Percentiles rank a stretch among this genome's conserved stretches.
Conservation (phyloP, 2,113 vertebrate genomes). For the Myotis brandtii region DNA sequence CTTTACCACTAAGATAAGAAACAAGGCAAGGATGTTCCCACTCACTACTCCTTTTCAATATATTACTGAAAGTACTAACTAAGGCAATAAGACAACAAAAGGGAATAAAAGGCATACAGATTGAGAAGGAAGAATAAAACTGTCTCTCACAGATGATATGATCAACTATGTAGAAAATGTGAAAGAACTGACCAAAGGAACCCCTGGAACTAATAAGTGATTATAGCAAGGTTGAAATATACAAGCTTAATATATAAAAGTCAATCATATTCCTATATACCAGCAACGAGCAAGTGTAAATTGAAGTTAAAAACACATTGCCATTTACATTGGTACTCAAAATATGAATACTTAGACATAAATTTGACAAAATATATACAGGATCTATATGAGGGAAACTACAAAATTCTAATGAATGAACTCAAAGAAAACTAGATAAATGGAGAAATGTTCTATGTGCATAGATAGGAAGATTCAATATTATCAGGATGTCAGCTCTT, state of each 20-base stretch:
- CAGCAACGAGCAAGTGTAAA: background rate
- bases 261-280: background rate
- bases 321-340: background rate
- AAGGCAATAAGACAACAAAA: background rate
- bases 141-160: background rate
- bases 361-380: background rate
- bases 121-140: background rate
- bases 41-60: background rate
- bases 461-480: background rate
- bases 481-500: background rate
- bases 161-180: background rate
- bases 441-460: background rate
- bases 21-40: background rate
- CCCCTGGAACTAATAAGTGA: background rate
- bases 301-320: background rate
- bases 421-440: background rate
- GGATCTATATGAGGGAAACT: background rate
- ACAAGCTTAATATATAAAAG: background rate
- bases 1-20: background rate
- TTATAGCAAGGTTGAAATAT: background rate
- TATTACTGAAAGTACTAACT: background rate
- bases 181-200: background rate
- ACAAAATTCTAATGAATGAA: background rate
- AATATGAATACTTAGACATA: background rate
- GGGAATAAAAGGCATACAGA: background rate